Conservation (phyloP, 2,888 invertebrate genomes). For the Macaria liturata region DNA sequence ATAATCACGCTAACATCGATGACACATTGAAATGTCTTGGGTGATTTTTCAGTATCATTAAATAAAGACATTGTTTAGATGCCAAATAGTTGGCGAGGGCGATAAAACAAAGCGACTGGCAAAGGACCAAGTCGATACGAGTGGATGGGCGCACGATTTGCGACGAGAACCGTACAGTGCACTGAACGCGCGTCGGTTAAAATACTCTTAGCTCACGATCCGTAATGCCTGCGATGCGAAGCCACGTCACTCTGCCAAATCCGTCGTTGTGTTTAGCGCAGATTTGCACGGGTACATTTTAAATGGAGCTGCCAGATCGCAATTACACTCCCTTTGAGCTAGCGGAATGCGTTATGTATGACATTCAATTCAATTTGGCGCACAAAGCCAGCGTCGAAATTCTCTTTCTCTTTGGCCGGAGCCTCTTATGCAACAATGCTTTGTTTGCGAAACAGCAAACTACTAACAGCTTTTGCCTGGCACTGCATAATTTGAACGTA, state of each 20-base stretch:
- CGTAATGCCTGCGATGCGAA: constrained; percentile 10
- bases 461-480: constrained; percentile 23
- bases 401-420: constrained; percentile 73
- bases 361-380: constrained; percentile 78
- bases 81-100: constrained; percentile 75
- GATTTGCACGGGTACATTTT: constrained; percentile 78
- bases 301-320: constrained; percentile 77
- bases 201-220: constrained; percentile 36
- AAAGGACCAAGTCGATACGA: constrained; percentile 75
- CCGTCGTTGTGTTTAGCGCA: constrained; percentile 54
- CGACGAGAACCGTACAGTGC: constrained; percentile 46
- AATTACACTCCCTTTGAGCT: constrained; percentile 80
- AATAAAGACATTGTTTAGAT: constrained; percentile 76
- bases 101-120: constrained; percentile 80
- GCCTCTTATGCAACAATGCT: constrained; percentile 66
- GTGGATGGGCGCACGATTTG: constrained; percentile 70
- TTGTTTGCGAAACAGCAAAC: constrained; percentile 63
- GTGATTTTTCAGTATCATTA: constrained; percentile 74
- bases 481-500: background rate
- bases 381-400: constrained; percentile 74
- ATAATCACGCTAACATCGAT: constrained; percentile 36
- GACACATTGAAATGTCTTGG: constrained; percentile 68
- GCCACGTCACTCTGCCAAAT: constrained; percentile 9
- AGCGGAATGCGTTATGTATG: constrained; percentile 74
- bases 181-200: constrained; percentile 35